These are phyloP conservation scores for Boleophthalmus pectinirostris DNA, from an alignment of 2,113 vertebrate genomes.

Conservation along the genomic window DNA sequence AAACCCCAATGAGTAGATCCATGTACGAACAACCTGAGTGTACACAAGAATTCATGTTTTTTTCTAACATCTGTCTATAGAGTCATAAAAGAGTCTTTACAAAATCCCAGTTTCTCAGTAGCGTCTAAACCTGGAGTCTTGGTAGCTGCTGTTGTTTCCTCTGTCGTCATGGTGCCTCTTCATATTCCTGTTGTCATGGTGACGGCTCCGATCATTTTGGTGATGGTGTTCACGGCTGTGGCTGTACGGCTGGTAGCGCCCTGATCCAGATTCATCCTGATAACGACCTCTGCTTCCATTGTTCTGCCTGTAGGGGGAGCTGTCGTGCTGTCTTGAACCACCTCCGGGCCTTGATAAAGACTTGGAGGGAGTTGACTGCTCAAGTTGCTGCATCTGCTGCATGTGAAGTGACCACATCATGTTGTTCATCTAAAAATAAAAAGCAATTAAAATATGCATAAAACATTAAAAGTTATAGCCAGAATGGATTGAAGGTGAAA, in stretches of 20 bases:
- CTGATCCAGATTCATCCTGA: slow-evolving; percentile 33
- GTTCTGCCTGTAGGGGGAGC: slow-evolving; percentile 49
- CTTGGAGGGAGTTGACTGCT: slow-evolving; percentile 61
- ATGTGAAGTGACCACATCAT: slow-evolving; percentile 76
- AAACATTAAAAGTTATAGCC: background rate
- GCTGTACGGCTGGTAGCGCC: slow-evolving; percentile 75
- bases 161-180: slow-evolving; percentile 75
- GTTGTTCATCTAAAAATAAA: slow-evolving; percentile 78
- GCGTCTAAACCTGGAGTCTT: slow-evolving; percentile 80
- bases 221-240: slow-evolving; percentile 73
- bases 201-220: slow-evolving; percentile 49
- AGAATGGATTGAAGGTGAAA: background rate
- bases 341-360: slow-evolving; percentile 55
- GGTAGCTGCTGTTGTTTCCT: slow-evolving; percentile 71
- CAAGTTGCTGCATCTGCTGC: slow-evolving; percentile 75
- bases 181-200: slow-evolving; percentile 66
- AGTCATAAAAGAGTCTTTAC: slow-evolving; percentile 15
- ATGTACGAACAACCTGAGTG: slow-evolving; percentile 68
- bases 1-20: slow-evolving; percentile 33
- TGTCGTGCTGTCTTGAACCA: slow-evolving; percentile 72
- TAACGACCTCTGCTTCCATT: slow-evolving; percentile 72
- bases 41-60: slow-evolving; percentile 18
- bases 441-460: background rate
- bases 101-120: slow-evolving; percentile 54
- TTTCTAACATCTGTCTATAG: slow-evolving; percentile 18